These are phyloP conservation scores for Hydropotes inermis DNA, from an alignment of 2,113 vertebrate species.

Conservation along the genomic window DNA sequence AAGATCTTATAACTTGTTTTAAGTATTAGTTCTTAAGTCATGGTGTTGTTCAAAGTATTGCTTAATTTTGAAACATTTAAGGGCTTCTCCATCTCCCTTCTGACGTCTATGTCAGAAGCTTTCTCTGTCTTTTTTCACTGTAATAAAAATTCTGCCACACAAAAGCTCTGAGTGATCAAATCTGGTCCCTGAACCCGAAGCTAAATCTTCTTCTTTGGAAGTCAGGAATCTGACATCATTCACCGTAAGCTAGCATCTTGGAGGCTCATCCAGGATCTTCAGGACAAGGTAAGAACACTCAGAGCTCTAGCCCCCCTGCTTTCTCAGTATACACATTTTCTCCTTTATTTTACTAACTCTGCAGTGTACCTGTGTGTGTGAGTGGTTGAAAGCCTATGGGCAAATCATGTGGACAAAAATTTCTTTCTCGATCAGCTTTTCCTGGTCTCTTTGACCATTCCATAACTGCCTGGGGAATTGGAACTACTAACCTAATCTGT, in stretches of 20 bases:
- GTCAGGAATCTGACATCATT: neutral
- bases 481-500: neutral
- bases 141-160: neutral
- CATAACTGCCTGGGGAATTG: neutral
- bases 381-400: neutral
- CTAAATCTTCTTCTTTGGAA: neutral
- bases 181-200: neutral
- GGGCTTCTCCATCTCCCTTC: neutral
- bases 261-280: neutral
- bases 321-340: neutral
- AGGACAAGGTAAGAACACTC: neutral
- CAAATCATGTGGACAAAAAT: neutral
- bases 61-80: neutral
- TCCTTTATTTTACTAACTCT: neutral
- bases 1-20: neutral
- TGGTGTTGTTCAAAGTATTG: neutral
- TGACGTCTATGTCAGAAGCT: neutral
- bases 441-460: neutral
- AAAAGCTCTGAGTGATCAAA: neutral
- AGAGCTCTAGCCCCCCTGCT: neutral
- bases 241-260: neutral
- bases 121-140: neutral
- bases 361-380: neutral
- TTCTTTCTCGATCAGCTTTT: neutral
- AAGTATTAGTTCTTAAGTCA: neutral